These are phyloP conservation scores for Monoplex corrugatus DNA, from an alignment of 2,888 invertebrate species.

Conservation along the genomic window DNA sequence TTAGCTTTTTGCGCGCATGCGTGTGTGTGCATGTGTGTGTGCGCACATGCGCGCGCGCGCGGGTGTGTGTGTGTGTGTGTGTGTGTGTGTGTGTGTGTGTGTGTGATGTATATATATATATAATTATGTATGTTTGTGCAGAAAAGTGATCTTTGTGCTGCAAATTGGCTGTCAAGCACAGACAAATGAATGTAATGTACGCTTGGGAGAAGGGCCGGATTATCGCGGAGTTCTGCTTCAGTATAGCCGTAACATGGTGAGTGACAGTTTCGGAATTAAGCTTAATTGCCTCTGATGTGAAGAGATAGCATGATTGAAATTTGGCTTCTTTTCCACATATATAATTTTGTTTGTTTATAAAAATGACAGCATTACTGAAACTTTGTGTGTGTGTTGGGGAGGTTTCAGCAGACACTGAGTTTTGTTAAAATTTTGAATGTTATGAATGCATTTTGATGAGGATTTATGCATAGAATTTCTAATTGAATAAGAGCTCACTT, in stretches of 20 bases:
- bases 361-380: no score
- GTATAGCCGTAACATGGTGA: slow-evolving; percentile 78
- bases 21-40: neutral
- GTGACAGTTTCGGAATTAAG: neutral
- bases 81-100: slow-evolving; percentile 36
- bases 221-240: slow-evolving; percentile 79
- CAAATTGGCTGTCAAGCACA: slow-evolving; percentile 80
- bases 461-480: no score
- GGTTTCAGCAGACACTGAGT: no score
- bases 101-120: neutral
- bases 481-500: no score
- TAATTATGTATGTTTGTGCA: slow-evolving; percentile 63
- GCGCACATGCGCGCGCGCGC: neutral
- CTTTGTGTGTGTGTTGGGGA: no score
- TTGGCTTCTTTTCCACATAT: no score
- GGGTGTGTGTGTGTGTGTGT: slow-evolving; percentile 19
- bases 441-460: no score
- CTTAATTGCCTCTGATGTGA: no score
- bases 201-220: slow-evolving; percentile 68
- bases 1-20: neutral
- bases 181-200: slow-evolving; percentile 77
- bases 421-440: no score
- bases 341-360: no score
- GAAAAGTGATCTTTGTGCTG: slow-evolving; percentile 81
- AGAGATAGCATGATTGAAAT: no score